Conservation (phyloP, 1,140 invertebrate species). For the Pogonognathellus flavescens region DNA sequence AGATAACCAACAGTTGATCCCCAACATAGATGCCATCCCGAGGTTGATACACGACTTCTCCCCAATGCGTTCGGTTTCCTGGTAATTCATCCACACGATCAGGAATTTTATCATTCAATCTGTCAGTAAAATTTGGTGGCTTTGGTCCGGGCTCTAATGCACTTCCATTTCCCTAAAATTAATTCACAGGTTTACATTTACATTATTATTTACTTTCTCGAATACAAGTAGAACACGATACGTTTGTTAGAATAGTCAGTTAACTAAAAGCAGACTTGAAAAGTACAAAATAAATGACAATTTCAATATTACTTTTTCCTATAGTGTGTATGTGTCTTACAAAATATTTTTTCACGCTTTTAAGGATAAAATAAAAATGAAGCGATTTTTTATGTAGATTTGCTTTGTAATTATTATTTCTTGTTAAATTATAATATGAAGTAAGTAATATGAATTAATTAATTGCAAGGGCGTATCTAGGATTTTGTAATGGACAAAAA, state of each 20-base stretch:
- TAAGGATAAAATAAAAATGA: too few species aligned
- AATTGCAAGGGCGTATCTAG: too few species aligned
- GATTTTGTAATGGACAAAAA: too few species aligned
- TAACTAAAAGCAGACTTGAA: too few species aligned
- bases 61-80: background rate
- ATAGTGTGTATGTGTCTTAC: too few species aligned
- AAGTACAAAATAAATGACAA: too few species aligned
- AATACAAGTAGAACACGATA: background rate
- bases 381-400: too few species aligned
- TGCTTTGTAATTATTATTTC: too few species aligned
- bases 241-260: background rate
- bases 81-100: slow-evolving; percentile 31
- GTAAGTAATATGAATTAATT: too few species aligned
- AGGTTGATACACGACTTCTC: slow-evolving; percentile 1
- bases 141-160: background rate
- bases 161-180: background rate
- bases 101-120: background rate
- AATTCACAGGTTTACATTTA: background rate
- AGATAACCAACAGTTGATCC: background rate
- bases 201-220: background rate
- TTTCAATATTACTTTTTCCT: too few species aligned
- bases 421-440: too few species aligned
- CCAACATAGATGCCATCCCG: background rate
- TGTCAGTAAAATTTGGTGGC: slow-evolving; percentile 46
- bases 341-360: too few species aligned